These are phyloP conservation scores for Psococerastis gibbosa DNA, from an alignment of 2,888 invertebrate genomes.

Conservation along the genomic window DNA sequence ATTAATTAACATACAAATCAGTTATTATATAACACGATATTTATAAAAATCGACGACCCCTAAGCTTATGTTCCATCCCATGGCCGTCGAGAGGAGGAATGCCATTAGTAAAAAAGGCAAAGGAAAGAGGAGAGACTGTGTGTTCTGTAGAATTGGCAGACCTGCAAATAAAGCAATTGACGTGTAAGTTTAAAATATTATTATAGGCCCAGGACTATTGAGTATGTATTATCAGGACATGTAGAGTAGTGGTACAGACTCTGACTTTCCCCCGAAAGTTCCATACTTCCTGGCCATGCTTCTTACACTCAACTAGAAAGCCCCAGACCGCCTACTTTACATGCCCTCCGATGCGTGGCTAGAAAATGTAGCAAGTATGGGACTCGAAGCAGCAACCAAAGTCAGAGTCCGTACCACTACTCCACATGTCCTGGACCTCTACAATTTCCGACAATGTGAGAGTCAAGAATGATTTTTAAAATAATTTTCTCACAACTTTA, in stretches of 20 bases:
- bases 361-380: too few relatives aligned
- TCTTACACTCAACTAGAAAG: too few relatives aligned
- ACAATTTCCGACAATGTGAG: too few relatives aligned
- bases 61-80: slow-evolving; percentile 68
- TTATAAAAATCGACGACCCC: slow-evolving; percentile 69
- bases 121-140: slow-evolving; percentile 66
- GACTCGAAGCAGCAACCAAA: too few relatives aligned
- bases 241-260: background rate
- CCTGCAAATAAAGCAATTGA: slow-evolving; percentile 34
- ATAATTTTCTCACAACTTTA: too few relatives aligned
- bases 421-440: too few relatives aligned
- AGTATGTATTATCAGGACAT: slow-evolving; percentile 9
- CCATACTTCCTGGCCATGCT: too few relatives aligned
- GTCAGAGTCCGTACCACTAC: too few relatives aligned
- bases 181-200: slow-evolving; percentile 7
- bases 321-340: background rate
- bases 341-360: too few relatives aligned
- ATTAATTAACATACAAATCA: too few relatives aligned
- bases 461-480: too few relatives aligned
- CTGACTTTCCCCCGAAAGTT: too few relatives aligned
- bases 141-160: slow-evolving; percentile 69
- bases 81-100: slow-evolving; percentile 56
- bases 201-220: background rate
- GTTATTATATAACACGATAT: slow-evolving; percentile 56
- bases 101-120: slow-evolving; percentile 56